Evolutionary conservation across 2,888 invertebrate species (phyloP).

Genomic region (Acanthosepion esculentum): DNA sequence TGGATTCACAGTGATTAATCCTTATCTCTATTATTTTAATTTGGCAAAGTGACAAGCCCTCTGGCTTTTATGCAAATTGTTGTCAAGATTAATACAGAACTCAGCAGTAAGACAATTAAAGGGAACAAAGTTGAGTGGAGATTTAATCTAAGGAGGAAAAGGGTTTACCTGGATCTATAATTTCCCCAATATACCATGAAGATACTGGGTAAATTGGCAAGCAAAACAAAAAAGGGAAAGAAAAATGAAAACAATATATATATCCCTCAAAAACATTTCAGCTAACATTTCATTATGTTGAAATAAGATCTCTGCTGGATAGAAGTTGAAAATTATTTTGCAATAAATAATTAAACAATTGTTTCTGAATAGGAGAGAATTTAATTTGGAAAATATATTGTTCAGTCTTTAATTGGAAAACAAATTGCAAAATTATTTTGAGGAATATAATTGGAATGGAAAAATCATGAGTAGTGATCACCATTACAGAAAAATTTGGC

Average conservation of each 20-base stretch:
- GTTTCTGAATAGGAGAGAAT: background rate
- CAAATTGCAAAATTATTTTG: background rate
- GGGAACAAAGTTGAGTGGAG: background rate
- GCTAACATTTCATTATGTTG: background rate
- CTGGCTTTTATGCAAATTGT: background rate
- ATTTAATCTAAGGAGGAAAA: conserved; percentile 41
- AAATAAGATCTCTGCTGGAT: background rate
- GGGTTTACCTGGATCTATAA: conserved; percentile 47
- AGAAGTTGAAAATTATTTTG: background rate
- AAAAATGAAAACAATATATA: conserved; percentile 36
- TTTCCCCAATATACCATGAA: conserved; percentile 47
- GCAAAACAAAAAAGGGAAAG: conserved; percentile 48
- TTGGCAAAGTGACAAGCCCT: background rate
- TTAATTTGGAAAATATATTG: background rate
- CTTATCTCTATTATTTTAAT: background rate
- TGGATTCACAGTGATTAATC: background rate
- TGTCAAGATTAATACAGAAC: background rate
- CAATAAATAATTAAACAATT: background rate
- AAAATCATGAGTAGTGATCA: background rate
- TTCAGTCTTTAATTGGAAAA: background rate
- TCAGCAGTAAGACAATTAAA: conserved; percentile 33
- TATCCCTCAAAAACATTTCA: conserved; percentile 25
- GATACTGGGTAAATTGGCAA: conserved; percentile 48
- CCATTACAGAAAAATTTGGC: background rate
- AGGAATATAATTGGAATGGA: conserved; percentile 41